Percentiles rank a stretch among this genome's conserved stretches.
phyloP scores from a whole-genome alignment of 1,140 invertebrate genomes.

The Drosophila lini region DNA sequence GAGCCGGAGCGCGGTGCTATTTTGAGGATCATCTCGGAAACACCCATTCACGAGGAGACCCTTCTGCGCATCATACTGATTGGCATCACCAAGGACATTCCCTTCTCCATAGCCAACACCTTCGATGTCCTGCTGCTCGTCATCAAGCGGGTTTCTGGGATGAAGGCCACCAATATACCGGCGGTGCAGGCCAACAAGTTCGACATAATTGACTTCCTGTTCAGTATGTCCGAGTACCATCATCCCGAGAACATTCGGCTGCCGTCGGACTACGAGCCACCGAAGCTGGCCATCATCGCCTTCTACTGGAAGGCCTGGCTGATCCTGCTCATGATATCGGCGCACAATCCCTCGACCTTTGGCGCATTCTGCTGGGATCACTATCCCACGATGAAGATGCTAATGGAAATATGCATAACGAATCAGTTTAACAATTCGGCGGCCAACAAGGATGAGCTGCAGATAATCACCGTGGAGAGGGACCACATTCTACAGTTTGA shows the following conservation, averaged over 20 bases:
- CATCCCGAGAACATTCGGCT: conserved; percentile 96
- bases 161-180: conserved; percentile 88
- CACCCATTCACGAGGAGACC: conserved; percentile 93
- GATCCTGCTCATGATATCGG: conserved; percentile 94
- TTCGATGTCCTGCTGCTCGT: conserved; percentile 94
- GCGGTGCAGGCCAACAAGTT: conserved; percentile 91
- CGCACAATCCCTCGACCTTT: conserved; percentile 95
- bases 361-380: conserved; percentile 94
- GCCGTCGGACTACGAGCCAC: conserved; percentile 93
- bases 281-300: conserved; percentile 94
- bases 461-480: conserved; percentile 89
- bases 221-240: conserved; percentile 95
- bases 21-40: conserved; percentile 93
- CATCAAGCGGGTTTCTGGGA: conserved; percentile 91
- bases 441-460: conserved; percentile 76
- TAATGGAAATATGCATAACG: conserved; percentile 99
- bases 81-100: conserved; percentile 93
- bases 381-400: conserved; percentile 95
- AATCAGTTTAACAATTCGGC: conserved; percentile 85
- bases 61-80: conserved; percentile 92
- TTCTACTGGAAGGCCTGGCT: conserved; percentile 98
- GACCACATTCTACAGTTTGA: conserved; percentile 96
- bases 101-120: conserved; percentile 91
- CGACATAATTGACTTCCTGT: conserved; percentile 95
- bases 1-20: conserved; percentile 93